Evolutionary conservation across 2,797 vertebrate species (phyloP).

Genomic region (Cichlasoma orientale): DNA sequence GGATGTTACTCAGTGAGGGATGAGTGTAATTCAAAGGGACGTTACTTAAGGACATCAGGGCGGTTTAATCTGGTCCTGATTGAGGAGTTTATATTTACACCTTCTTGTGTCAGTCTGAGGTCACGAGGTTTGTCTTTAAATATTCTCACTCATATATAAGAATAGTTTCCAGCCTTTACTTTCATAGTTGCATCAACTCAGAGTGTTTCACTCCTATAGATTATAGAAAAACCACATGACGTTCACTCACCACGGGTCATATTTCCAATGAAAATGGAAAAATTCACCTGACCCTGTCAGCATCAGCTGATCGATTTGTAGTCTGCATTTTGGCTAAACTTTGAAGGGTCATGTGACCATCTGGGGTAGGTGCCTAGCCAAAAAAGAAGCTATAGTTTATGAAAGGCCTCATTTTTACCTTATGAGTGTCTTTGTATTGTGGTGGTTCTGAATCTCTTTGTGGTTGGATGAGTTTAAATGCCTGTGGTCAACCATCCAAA

Average conservation of each 20-base stretch:
- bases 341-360: too few species aligned
- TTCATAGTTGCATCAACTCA: neutral
- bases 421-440: too few species aligned
- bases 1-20: neutral
- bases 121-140: neutral
- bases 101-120: neutral
- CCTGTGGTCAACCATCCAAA: too few species aligned
- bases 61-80: neutral
- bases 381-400: too few species aligned
- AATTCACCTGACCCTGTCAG: too few species aligned
- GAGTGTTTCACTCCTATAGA: neutral
- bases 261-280: fast-evolving
- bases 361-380: too few species aligned
- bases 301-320: too few species aligned
- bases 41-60: neutral
- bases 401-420: too few species aligned
- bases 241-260: neutral
- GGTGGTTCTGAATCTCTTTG: too few species aligned
- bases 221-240: neutral
- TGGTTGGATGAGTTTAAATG: too few species aligned
- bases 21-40: neutral
- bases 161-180: neutral
- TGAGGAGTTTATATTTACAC: neutral
- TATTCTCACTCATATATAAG: fast-evolving
- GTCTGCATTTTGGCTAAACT: too few species aligned